Conservation (phyloP, 2,113 vertebrate genomes). For the Zapornia atra region DNA sequence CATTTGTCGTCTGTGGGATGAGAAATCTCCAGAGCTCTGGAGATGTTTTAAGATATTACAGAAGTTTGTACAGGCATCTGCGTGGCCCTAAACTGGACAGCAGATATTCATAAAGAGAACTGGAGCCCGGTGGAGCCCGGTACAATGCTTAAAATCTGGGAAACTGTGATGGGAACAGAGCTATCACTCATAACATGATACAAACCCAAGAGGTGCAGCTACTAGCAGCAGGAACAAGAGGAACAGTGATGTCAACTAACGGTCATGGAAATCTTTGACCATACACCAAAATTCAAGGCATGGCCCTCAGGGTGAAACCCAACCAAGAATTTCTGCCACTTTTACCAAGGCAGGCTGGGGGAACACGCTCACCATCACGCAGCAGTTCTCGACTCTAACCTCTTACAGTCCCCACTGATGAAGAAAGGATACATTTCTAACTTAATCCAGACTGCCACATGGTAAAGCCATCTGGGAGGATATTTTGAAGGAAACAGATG, state of each 20-base stretch:
- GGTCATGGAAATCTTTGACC: background rate
- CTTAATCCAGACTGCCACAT: slow-evolving; percentile 75
- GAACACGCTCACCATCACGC: background rate
- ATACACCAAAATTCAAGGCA: background rate
- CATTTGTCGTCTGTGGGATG: background rate
- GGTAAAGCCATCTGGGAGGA: slow-evolving; percentile 79
- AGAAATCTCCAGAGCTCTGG: background rate
- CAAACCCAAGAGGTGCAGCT: background rate
- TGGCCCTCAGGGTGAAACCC: background rate
- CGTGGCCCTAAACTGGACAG: background rate
- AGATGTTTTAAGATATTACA: background rate
- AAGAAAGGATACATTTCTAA: slow-evolving; percentile 69
- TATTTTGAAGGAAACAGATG: slow-evolving; percentile 81
- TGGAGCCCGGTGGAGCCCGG: background rate
- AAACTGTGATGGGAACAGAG: background rate
- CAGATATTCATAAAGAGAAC: background rate
- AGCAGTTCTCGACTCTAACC: background rate
- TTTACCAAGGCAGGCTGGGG: background rate
- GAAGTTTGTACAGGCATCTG: background rate
- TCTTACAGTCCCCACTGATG: slow-evolving; percentile 33
- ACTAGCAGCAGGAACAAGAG: background rate
- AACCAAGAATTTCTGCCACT: background rate
- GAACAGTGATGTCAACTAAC: background rate
- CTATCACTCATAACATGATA: background rate
- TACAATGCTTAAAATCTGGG: background rate